A percentile compares a stretch with the other conserved stretches of the same genome.
Evolutionary conservation across 2,888 invertebrate species (phyloP).

Genomic region (Phaedon cochleariae): DNA sequence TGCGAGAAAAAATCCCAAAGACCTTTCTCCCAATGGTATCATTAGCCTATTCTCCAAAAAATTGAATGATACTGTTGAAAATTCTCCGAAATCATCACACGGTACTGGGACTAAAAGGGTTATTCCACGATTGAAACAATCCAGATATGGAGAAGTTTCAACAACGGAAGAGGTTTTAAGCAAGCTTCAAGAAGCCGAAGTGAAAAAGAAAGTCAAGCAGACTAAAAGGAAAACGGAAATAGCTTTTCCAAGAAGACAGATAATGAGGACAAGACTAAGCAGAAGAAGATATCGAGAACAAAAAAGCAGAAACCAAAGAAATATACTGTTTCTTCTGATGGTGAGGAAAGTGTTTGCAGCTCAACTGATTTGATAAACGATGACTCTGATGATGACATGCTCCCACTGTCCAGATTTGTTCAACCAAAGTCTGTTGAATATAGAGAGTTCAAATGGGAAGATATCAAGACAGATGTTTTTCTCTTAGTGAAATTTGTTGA

Average conservation of each 20-base stretch:
- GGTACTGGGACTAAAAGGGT: not conserved
- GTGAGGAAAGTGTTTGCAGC: not conserved
- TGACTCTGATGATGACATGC: conserved; percentile 1
- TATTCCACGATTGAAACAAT: conserved; percentile 2
- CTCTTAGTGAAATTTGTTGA: conserved; percentile 16
- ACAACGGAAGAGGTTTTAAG: conserved; percentile 7
- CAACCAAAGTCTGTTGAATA: conserved; percentile 8
- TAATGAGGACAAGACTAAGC: not conserved
- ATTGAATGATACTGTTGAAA: no score
- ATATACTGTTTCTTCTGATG: conserved; percentile 2
- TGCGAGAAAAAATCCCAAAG: not conserved
- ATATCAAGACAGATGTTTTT: conserved; percentile 12
- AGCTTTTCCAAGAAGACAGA: not conserved
- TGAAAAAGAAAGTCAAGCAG: not conserved
- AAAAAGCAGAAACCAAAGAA: not conserved
- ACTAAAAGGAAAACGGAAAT: not conserved
- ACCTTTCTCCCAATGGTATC: conserved; percentile 9
- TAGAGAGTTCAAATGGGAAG: conserved; percentile 14
- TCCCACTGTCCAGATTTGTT: conserved; percentile 2
- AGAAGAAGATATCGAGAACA: not conserved
- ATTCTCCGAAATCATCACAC: not conserved
- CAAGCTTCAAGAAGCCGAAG: conserved; percentile 10
- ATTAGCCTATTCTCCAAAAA: conserved; percentile 3
- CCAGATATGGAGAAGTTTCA: conserved; percentile 9
- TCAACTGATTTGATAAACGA: conserved; percentile 3